Percentiles rank a stretch among this genome's conserved stretches.
These are phyloP conservation scores for Lutraria rhynchaena DNA, from an alignment of 1,140 invertebrate species.

Conservation along the genomic window DNA sequence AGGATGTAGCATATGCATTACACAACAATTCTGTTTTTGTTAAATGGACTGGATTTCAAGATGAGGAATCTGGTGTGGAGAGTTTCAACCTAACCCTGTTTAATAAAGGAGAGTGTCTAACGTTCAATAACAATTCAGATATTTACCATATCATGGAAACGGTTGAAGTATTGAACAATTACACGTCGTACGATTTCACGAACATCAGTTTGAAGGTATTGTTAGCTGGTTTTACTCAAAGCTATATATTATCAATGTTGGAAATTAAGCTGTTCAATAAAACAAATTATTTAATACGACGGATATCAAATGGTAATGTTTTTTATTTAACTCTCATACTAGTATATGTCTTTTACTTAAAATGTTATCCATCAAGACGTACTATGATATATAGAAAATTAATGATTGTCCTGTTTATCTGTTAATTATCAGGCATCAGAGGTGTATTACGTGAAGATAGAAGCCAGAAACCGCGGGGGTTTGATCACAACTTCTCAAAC, in stretches of 20 bases:
- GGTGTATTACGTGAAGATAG: conserved; percentile 48
- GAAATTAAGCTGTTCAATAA: neutral
- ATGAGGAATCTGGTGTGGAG: conserved; percentile 66
- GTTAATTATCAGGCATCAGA: neutral
- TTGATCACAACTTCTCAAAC: conserved; percentile 28
- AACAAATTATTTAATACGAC: neutral
- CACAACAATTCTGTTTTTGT: conserved; percentile 49
- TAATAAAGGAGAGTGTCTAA: conserved; percentile 44
- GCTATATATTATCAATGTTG: neutral
- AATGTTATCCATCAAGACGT: neutral
- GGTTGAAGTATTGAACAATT: conserved; percentile 53
- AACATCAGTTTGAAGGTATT: too few species aligned
- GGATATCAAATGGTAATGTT: neutral
- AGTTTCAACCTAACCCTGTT: conserved; percentile 58
- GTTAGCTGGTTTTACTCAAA: too few species aligned
- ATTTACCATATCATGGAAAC: conserved; percentile 26
- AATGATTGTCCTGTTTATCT: neutral
- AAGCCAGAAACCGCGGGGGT: conserved; percentile 55
- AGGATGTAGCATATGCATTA: conserved; percentile 65
- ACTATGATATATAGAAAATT: neutral
- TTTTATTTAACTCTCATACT: neutral
- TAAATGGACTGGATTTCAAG: conserved; percentile 65
- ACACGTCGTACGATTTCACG: conserved; percentile 64
- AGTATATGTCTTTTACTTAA: neutral
- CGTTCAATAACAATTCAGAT: too few species aligned